Evolutionary conservation across 2,888 invertebrate species (phyloP).

Genomic region (Margaritifera margaritifera): DNA sequence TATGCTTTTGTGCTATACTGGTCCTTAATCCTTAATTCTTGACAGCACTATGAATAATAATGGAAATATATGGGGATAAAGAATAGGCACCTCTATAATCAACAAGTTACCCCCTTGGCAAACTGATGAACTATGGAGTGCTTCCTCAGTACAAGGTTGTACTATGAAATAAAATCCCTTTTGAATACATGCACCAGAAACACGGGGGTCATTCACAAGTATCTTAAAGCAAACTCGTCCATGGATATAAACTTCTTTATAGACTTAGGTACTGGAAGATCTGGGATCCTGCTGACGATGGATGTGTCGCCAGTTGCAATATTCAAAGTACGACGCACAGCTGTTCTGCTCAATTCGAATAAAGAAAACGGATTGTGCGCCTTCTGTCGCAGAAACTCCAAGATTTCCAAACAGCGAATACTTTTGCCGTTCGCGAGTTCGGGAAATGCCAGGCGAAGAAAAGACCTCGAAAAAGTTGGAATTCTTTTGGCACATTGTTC

Average conservation of each 20-base stretch:
- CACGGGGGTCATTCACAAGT: slow-evolving; percentile 2
- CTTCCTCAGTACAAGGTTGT: no score
- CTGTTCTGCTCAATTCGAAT: slow-evolving; percentile 50
- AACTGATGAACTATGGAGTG: no score
- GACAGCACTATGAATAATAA: no score
- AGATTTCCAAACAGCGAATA: slow-evolving; percentile 45
- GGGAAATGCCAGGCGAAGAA: slow-evolving; percentile 57
- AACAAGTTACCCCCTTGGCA: no score
- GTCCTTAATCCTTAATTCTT: no score
- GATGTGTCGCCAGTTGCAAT: slow-evolving; percentile 51
- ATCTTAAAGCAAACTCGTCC: slow-evolving; percentile 46
- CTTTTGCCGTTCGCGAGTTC: slow-evolving; percentile 46
- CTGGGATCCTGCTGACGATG: slow-evolving; percentile 49
- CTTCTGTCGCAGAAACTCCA: slow-evolving; percentile 54
- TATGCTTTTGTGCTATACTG: no score
- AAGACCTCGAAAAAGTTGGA: slow-evolving; percentile 62
- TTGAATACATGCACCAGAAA: background rate
- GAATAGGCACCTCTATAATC: no score
- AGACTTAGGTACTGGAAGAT: slow-evolving; percentile 50
- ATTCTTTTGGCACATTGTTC: slow-evolving; percentile 58
- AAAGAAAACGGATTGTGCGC: slow-evolving; percentile 46
- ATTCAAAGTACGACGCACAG: slow-evolving; percentile 55
- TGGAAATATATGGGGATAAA: no score
- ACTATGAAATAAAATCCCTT: no score
- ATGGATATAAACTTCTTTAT: slow-evolving; percentile 53